Evolutionary conservation across 2,797 vertebrate genomes (phyloP).

Genomic region (Florisuga fusca): DNA sequence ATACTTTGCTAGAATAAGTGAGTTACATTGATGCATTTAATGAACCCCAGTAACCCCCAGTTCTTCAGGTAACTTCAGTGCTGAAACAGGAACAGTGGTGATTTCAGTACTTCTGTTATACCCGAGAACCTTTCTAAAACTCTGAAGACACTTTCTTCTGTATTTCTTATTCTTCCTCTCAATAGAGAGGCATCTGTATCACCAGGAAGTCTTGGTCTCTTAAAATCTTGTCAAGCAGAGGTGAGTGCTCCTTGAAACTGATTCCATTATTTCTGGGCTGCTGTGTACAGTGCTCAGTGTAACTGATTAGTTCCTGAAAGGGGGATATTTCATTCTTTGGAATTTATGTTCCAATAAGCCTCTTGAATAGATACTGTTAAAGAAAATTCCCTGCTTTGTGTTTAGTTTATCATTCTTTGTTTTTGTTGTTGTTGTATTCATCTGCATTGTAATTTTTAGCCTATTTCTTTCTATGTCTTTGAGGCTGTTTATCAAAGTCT

Average conservation of each 20-base stretch:
- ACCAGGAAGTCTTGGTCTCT: not conserved
- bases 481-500: not conserved
- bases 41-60: not conserved
- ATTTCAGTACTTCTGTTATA: not conserved
- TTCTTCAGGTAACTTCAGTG: not conserved
- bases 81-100: accelerated
- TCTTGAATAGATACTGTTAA: not conserved
- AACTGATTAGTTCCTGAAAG: not conserved
- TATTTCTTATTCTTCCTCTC: no score
- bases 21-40: not conserved
- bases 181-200: not conserved
- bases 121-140: not conserved
- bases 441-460: not conserved
- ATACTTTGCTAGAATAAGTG: not conserved
- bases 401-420: not conserved
- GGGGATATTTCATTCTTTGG: slow-evolving; percentile 7
- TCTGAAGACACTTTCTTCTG: not conserved
- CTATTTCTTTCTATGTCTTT: not conserved
- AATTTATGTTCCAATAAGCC: slow-evolving; percentile 30
- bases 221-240: not conserved
- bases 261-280: slow-evolving; percentile 3
- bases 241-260: not conserved
- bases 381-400: not conserved
- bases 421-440: not conserved
- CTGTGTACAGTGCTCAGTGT: not conserved